Conservation (phyloP, 2,888 invertebrate genomes). For the Andrena praecox region DNA sequence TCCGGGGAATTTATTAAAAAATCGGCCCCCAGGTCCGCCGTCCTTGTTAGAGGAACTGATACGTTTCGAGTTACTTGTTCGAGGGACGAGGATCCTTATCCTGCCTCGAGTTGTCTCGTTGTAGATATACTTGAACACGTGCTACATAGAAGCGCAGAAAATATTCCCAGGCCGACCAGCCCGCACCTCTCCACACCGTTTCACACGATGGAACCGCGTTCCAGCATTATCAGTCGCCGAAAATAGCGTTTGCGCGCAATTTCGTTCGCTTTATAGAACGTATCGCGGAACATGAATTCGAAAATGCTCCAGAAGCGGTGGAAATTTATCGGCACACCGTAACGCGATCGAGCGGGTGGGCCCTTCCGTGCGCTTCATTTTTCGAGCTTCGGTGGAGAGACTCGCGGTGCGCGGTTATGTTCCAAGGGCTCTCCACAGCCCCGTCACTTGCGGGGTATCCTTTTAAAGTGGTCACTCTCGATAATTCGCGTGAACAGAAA, state of each 20-base stretch:
- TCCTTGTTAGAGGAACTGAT: slow-evolving; percentile 7
- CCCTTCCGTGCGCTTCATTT: slow-evolving; percentile 19
- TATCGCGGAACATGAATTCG: slow-evolving; percentile 36
- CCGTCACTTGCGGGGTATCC: slow-evolving; percentile 21
- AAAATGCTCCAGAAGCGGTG: slow-evolving; percentile 54
- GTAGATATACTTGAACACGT: neutral
- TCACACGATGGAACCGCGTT: slow-evolving; percentile 36
- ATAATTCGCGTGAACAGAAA: slow-evolving; percentile 15
- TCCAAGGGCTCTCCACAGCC: slow-evolving; percentile 33
- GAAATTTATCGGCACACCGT: slow-evolving; percentile 61
- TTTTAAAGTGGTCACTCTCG: slow-evolving; percentile 9
- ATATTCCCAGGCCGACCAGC: slow-evolving; percentile 7
- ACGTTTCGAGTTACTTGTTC: neutral
- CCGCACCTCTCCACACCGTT: slow-evolving; percentile 11
- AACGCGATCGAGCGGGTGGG: slow-evolving; percentile 30
- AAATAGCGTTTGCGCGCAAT: slow-evolving; percentile 60
- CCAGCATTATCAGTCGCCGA: slow-evolving; percentile 61
- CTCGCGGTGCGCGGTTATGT: slow-evolving; percentile 22
- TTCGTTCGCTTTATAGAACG: slow-evolving; percentile 50
- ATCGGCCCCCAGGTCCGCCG: neutral
- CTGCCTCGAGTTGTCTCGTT: neutral
- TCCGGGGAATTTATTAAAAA: slow-evolving; percentile 39
- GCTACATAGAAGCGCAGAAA: neutral
- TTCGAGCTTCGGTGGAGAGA: slow-evolving; percentile 41
- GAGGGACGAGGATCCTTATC: neutral